Conservation (phyloP, 2,888 invertebrate species). For the Platynereis dumerilii region DNA sequence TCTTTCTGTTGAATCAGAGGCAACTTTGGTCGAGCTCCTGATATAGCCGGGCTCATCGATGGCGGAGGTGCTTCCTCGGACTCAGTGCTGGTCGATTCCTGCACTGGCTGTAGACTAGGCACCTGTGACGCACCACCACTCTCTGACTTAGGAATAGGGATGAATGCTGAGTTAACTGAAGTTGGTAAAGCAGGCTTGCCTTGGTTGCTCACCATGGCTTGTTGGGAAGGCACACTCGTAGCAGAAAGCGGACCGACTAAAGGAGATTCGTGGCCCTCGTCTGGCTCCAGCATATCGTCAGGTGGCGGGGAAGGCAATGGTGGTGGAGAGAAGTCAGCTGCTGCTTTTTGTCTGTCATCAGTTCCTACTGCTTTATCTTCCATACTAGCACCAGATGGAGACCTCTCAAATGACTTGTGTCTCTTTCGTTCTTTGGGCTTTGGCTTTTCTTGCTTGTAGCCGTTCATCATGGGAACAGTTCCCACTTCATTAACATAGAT, state of each 20-base stretch:
- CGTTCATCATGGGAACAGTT: background rate
- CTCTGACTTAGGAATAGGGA: conserved; percentile 11
- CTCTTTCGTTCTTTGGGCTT: conserved; percentile 3
- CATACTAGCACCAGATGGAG: conserved; percentile 2
- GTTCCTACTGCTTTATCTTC: background rate
- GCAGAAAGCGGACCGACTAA: background rate
- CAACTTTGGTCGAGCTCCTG: background rate
- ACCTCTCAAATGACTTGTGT: background rate
- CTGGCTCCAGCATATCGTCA: conserved; percentile 15
- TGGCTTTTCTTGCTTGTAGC: background rate
- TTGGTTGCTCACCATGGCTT: background rate
- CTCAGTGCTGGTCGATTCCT: background rate
- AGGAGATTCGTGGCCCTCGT: background rate
- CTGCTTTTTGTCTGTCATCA: background rate
- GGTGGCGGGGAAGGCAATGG: conserved; percentile 34
- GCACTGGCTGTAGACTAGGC: background rate
- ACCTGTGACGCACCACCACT: too few relatives aligned
- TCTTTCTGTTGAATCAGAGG: background rate
- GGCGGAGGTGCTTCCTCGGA: background rate
- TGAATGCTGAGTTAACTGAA: conserved; percentile 19
- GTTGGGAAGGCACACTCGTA: conserved; percentile 2
- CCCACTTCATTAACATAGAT: too few relatives aligned
- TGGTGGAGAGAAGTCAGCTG: conserved; percentile 27
- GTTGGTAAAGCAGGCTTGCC: background rate
- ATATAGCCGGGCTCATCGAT: background rate